These are phyloP conservation scores for Leucoraja erinaceus DNA, from an alignment of 2,113 vertebrate genomes.

Conservation along the genomic window DNA sequence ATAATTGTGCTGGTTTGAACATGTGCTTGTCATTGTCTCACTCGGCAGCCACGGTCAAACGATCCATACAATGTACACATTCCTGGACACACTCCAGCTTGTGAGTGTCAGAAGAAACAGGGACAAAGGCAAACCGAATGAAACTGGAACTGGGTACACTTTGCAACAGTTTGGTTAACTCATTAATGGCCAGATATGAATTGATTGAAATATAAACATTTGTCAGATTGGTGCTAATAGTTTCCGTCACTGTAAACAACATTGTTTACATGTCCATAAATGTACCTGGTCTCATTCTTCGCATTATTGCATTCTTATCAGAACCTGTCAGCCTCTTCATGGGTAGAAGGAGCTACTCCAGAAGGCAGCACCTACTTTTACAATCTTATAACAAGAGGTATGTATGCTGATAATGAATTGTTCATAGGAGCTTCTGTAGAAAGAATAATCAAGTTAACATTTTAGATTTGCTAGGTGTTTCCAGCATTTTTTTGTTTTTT, in stretches of 20 bases:
- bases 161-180: neutral
- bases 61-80: too few species aligned
- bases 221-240: neutral
- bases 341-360: constrained; percentile 79
- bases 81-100: neutral
- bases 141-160: neutral
- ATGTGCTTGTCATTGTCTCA: neutral
- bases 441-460: too few species aligned
- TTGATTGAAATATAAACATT: neutral
- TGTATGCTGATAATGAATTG: constrained; percentile 40
- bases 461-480: too few species aligned
- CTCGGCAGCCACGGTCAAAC: neutral
- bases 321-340: constrained; percentile 47
- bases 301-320: constrained; percentile 23
- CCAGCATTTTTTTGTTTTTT: too few species aligned
- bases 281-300: constrained; percentile 12
- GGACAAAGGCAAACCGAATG: neutral
- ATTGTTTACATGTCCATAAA: neutral
- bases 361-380: constrained; percentile 87
- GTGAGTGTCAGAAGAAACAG: neutral
- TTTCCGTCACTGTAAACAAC: neutral
- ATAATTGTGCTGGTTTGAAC: neutral
- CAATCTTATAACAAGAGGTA: constrained; percentile 80
- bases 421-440: neutral
- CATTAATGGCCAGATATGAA: neutral